A percentile compares a stretch with the other conserved stretches of the same genome.
These are phyloP conservation scores for Eleutherodactylus coqui DNA, from an alignment of 2,797 vertebrate species.

Conservation along the genomic window DNA sequence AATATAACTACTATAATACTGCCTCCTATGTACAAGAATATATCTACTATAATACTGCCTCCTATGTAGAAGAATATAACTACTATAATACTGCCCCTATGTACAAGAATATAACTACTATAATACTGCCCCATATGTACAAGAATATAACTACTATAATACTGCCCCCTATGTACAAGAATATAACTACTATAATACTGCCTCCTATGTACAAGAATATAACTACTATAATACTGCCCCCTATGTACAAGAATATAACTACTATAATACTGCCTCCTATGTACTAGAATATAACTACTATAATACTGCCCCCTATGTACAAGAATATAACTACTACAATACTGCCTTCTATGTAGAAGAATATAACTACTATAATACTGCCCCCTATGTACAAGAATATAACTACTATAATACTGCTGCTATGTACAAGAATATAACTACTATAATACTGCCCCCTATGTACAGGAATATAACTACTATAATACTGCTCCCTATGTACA, in stretches of 20 bases:
- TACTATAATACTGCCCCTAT: slow-evolving; percentile 3
- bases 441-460: not conserved
- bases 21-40: not conserved
- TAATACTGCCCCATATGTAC: not conserved
- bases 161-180: not conserved
- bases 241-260: not conserved
- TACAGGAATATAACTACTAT: slow-evolving; percentile 8
- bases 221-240: not conserved
- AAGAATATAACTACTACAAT: slow-evolving; percentile 2
- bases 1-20: slow-evolving; percentile 14
- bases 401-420: too few relatives aligned
- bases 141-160: slow-evolving; percentile 6
- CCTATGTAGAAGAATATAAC: slow-evolving; percentile 2
- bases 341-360: not conserved
- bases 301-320: not conserved
- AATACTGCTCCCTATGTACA: not conserved
- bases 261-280: not conserved
- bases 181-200: not conserved
- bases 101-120: slow-evolving; percentile 1
- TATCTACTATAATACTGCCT: not conserved
- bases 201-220: not conserved
- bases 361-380: too few relatives aligned
- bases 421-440: too few relatives aligned
- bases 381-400: too few relatives aligned
- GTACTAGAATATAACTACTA: slow-evolving; percentile 2